Evolutionary conservation across 1,140 invertebrate genomes (phyloP).

Genomic region (Cydia pomonella): DNA sequence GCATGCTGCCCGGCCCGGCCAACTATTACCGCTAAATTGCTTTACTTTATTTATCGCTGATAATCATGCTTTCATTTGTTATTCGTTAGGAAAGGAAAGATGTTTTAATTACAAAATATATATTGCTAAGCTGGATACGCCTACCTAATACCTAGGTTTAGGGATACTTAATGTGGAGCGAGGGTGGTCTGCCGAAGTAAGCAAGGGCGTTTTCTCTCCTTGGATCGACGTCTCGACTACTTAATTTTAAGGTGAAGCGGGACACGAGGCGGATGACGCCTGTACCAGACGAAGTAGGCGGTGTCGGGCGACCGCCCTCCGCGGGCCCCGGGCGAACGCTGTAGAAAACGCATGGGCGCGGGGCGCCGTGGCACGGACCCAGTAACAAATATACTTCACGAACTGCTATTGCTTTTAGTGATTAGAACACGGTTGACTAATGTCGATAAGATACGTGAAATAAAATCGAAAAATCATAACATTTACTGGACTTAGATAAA

Average conservation of each 20-base stretch:
- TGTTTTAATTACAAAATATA: no score
- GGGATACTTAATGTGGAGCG: neutral
- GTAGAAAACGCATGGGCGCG: constrained; percentile 70
- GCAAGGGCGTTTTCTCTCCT: constrained; percentile 63
- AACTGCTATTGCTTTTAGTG: constrained; percentile 70
- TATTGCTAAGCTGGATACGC: neutral
- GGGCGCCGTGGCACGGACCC: constrained; percentile 72
- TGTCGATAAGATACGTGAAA: constrained; percentile 53
- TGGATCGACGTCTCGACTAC: constrained; percentile 51
- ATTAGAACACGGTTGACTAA: constrained; percentile 49
- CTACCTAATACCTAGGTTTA: neutral
- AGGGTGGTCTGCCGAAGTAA: constrained; percentile 22
- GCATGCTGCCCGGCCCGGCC: neutral
- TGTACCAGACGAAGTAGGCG: constrained; percentile 79
- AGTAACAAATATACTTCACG: constrained; percentile 78
- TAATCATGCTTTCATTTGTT: neutral
- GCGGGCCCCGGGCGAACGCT: constrained; percentile 68
- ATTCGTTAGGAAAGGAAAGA: neutral
- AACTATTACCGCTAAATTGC: neutral
- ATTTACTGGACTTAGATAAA: neutral
- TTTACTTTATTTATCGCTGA: neutral
- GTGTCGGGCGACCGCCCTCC: constrained; percentile 74
- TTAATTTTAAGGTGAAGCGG: constrained; percentile 65
- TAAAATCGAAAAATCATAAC: constrained; percentile 17
- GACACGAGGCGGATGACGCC: constrained; percentile 73